Base-by-base conservation (phyloP, 2,888 invertebrate species). In the Melangyna quadrimaculata region DNA sequence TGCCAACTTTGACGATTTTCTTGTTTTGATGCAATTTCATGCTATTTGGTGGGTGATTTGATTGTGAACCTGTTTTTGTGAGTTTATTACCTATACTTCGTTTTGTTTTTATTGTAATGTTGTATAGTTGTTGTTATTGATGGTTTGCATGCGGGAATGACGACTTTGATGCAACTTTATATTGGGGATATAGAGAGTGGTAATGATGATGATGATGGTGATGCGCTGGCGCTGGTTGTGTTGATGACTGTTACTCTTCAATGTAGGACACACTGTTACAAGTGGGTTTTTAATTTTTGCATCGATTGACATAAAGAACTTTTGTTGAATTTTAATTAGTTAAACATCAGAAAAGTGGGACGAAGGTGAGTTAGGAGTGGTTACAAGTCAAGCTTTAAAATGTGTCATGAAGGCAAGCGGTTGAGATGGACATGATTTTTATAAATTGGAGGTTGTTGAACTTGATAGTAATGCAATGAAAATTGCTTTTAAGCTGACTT, bases 311-410 rank as follows among this genome's bases (percentile, higher is more conserved):
- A 59, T 17, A 65, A 40, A 35, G 73, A 55, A 71, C 75, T 84
- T 83, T 84, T 61, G 14, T n/a, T 84, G 75, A 84, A 81, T 70
- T 86, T 86, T 81, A 86, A 86, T 86, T 86, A 86, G 57, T 45
- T 27, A 70, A 19, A 4, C 12, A 24, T n/a, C 1, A 17, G 40
- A 75, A 70, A 78, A 73, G 81, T 86, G 45, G 86, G 73, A 81
- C 83, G 65, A 35, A 51, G 55, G 69, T 69, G 63, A 81, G 70
- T 81, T 78, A 81, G 59, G 17, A 73, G 59, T 78, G n/a, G n/a
- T n/a, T 57, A n/a, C n/a, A 51, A 63, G 70, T 78, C 48, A 63
- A 45, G 24, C 0, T 37, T 48, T 78, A 14, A 9, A 51, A 37
- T 67, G 48, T 67, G 67, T 17, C 51, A 51, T 24, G n/a, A 9